A percentile compares a stretch with the other conserved stretches of the same genome.
Evolutionary conservation across 2,113 vertebrate genomes (phyloP).

Genomic region (Pterocles orientalis): DNA sequence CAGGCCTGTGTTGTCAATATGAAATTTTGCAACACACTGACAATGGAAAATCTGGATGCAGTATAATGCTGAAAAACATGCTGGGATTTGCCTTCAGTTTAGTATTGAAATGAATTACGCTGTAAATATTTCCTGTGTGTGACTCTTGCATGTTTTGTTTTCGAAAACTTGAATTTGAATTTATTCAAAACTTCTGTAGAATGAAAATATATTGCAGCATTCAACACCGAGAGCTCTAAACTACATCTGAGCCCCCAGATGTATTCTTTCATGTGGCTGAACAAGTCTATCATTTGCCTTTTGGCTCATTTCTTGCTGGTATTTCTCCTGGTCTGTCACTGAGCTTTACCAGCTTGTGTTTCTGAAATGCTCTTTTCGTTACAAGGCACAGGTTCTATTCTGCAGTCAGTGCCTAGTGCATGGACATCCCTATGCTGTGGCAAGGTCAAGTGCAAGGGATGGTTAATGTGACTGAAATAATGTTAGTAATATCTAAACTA

Average conservation of each 20-base stretch:
- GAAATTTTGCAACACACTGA: conserved; percentile 59
- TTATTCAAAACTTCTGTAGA: conserved; percentile 43
- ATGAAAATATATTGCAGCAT: background rate
- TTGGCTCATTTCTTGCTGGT: background rate
- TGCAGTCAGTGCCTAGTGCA: background rate
- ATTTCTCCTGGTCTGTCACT: background rate
- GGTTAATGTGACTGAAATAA: background rate
- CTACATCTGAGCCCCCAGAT: background rate
- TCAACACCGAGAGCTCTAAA: background rate
- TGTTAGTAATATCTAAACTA: background rate
- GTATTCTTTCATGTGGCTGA: background rate
- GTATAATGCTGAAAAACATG: conserved; percentile 43
- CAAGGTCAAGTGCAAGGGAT: background rate
- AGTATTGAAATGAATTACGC: background rate
- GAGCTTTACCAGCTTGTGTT: background rate
- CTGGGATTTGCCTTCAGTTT: background rate
- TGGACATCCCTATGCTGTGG: background rate
- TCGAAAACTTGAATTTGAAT: conserved; percentile 27
- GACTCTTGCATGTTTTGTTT: conserved; percentile 29
- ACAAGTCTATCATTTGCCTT: background rate
- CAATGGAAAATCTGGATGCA: conserved; percentile 56
- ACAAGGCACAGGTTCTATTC: background rate
- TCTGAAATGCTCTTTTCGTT: background rate
- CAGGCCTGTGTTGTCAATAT: conserved; percentile 48
- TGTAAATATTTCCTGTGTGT: conserved; percentile 45